Evolutionary conservation across 2,888 invertebrate species (phyloP).

Genomic region (Mythimna loreyi): DNA sequence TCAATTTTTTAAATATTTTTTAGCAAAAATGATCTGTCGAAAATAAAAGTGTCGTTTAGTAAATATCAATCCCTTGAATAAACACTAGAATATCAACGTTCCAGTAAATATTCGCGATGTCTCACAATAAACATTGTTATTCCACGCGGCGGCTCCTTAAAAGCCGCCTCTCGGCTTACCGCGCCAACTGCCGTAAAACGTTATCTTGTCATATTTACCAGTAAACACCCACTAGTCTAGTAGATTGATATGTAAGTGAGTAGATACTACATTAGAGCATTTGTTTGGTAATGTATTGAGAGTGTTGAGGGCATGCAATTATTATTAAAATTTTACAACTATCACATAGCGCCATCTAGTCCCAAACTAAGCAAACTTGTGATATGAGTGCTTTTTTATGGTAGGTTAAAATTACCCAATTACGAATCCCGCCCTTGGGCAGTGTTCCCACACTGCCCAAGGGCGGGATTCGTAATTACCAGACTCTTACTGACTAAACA

Average conservation of each 20-base stretch:
- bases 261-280: neutral
- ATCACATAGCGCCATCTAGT: no score
- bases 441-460: no score
- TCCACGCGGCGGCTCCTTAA: conserved; percentile 46
- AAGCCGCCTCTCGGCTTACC: conserved; percentile 58
- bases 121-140: conserved; percentile 57
- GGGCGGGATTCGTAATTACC: no score
- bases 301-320: neutral
- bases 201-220: conserved; percentile 46
- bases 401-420: no score
- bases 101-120: conserved; percentile 15
- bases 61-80: neutral
- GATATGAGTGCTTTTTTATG: no score
- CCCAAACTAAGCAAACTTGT: no score
- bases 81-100: conserved; percentile 7
- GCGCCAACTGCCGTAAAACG: conserved; percentile 50
- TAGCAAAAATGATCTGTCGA: no score
- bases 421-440: no score
- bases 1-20: no score
- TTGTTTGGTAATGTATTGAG: neutral
- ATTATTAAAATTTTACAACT: no score
- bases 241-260: neutral
- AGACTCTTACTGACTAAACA: no score
- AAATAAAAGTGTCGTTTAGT: no score
- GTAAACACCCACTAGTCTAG: neutral